Conservation (phyloP, 1,140 invertebrate genomes). For the Melitaea cinxia region DNA sequence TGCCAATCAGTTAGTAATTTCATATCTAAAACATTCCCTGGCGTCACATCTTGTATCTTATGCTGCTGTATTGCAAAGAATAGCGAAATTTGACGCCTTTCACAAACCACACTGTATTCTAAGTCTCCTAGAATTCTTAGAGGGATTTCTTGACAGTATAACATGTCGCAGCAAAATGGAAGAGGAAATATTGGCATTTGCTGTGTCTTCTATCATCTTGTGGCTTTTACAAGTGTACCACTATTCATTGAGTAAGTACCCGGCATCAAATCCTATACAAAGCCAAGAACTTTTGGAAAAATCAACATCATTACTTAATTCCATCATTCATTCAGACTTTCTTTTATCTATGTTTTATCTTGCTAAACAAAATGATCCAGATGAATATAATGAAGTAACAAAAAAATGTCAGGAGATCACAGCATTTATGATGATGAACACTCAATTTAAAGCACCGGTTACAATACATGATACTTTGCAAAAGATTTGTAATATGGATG, state of each 20-base stretch:
- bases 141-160: constrained; percentile 88
- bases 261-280: constrained; percentile 78
- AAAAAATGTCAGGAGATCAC: constrained; percentile 89
- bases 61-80: constrained; percentile 92
- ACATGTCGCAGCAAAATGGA: constrained; percentile 89
- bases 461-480: constrained; percentile 84
- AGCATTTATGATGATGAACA: constrained; percentile 83
- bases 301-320: constrained; percentile 86
- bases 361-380: constrained; percentile 88
- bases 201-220: constrained; percentile 88
- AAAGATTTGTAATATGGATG: constrained; percentile 84
- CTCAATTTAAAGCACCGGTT: constrained; percentile 80
- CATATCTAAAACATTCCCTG: constrained; percentile 95
- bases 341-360: constrained; percentile 91
- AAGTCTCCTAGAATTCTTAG: constrained; percentile 92
- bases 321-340: constrained; percentile 88
- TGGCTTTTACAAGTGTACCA: constrained; percentile 92
- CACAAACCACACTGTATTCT: constrained; percentile 94
- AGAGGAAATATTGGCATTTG: constrained; percentile 88
- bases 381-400: constrained; percentile 85
- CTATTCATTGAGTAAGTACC: constrained; percentile 82
- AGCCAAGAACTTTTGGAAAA: constrained; percentile 86
- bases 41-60: constrained; percentile 95
- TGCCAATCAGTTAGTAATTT: constrained; percentile 94
- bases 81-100: constrained; percentile 94